Percentiles rank a stretch among this genome's conserved stretches.
These are phyloP conservation scores for Cyrtodaria siliqua DNA, from an alignment of 2,888 invertebrate genomes.

Conservation along the genomic window DNA sequence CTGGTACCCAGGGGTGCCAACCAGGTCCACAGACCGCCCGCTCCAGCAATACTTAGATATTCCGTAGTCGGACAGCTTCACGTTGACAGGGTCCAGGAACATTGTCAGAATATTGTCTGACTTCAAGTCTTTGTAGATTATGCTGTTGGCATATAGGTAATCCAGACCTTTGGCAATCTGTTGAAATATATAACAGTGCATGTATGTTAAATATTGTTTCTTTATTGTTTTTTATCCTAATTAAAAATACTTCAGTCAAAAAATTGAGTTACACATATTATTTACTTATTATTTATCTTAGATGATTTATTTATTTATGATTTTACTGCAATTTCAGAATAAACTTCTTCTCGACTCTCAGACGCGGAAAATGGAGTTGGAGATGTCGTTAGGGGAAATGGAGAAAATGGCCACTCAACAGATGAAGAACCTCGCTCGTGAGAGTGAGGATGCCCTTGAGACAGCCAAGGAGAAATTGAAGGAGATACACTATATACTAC, in stretches of 20 bases:
- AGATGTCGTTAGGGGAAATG: constrained; percentile 77
- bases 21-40: constrained; percentile 78
- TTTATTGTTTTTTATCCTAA: not conserved
- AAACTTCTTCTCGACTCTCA: constrained; percentile 76
- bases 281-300: no score
- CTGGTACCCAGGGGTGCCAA: constrained; percentile 83
- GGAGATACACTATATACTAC: constrained; percentile 71
- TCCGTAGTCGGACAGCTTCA: constrained; percentile 84
- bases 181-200: no score
- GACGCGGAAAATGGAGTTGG: constrained; percentile 70
- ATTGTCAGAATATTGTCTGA: constrained; percentile 82
- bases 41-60: constrained; percentile 80
- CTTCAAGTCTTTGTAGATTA: constrained; percentile 83
- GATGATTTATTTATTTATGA: no score
- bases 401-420: constrained; percentile 83
- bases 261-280: no score
- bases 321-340: no score
- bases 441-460: constrained; percentile 84
- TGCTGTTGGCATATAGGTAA: constrained; percentile 77
- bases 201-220: not conserved
- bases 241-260: not conserved
- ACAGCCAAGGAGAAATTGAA: constrained; percentile 80
- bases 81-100: constrained; percentile 74
- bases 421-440: constrained; percentile 80
- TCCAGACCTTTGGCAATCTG: constrained; percentile 76